Evolutionary conservation across 2,888 invertebrate genomes (phyloP), one percentile per base, ranked within the genome.

Genomic region (Caenorhabditis uteleia): DNA sequence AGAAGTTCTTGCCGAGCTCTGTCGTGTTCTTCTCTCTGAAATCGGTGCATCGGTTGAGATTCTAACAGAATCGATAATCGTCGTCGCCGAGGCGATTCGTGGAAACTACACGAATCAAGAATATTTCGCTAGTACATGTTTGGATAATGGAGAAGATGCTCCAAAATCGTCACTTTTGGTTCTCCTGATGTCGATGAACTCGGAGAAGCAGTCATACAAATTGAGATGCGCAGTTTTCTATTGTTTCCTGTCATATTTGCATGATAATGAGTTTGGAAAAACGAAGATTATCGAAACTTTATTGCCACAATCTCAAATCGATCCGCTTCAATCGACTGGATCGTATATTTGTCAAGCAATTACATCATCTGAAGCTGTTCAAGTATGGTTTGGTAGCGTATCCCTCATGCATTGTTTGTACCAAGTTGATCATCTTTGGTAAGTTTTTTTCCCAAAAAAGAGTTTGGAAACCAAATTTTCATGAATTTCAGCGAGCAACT

Each of bases 141-240:
- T 79, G 3, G 50, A 42, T 12, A 43, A 50, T 26, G 51, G 45
- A 21, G 64, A 47, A 40, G 59, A 66, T 6, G 38, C 40, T 14
- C 49, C 53, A 16, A 47, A 95, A 54, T 92, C 95, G 0, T 93
- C 93, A 0, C 90, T 97, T 49, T 91, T 97, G 0, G 92, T 97
- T 39, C 87, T 98, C 7, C 86, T 98, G 8, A 93, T 95, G 91
- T 95, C 95, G 0, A 95, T 98, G 94, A 93, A 94, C 6, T 95
- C 95, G 84, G 97, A 98, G 84, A 95, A 94, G 82, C 98, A 98
- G 84, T 91, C 94, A 0, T 91, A 97, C 83, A 86, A 86, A 0
- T 84, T 91, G 79, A 89, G 98, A 65, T 93, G 93, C 84, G 91
- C 97, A 0, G 94, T 97, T 2, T 88, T 98, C 1, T 98, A 99